Base-by-base conservation (phyloP, 2,888 invertebrate species). In the Chesias legatella region DNA sequence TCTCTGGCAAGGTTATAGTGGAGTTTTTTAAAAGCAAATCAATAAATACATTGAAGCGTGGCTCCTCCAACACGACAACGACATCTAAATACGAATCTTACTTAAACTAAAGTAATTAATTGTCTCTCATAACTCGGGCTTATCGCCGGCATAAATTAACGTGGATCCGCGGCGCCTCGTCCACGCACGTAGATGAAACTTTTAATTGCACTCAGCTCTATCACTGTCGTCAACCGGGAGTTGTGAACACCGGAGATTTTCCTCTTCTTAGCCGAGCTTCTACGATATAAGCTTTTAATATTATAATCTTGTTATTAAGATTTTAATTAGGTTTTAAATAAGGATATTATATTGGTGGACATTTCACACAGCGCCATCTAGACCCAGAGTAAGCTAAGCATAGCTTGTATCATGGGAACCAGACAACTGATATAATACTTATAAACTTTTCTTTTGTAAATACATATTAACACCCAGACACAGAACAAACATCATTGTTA, bases 101-200 rank as follows among this genome's bases (percentile, higher is more conserved):
- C 68, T 68, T 73, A 67, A 79, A 78, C 80, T 81, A 82, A 17
- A 81, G 79, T 82, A 81, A 82, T 82, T 84, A 86, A 85, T 84
- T 83, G 81, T 73, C 67, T 80, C 74, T 81, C 79, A 78, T 79
- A 82, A 82, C 78, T 84, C 75, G 69, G 60, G 74, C 75, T 82
- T 83, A 85, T 81, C 79, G 74, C 63, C 66, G 67, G 80, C 76
- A 82, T 85, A 85, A 85, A 85, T 85, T 83, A 84, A 85, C 83
- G 81, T 80, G 63, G 73, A 76, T 71, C 73, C 73, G 71, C 59
- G 56, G 76, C 73, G 78, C 73, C 74, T 71, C 80, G 79, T 76
- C 82, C 86, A 86, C 86, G 86, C 86, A 88, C 85, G 84, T 74
- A 80, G 84, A n/a, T 74, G 72, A 79, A 88, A 88, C 85, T 88